These are phyloP conservation scores for Bos javanicus DNA, from an alignment of 2,113 vertebrate genomes.

Conservation along the genomic window DNA sequence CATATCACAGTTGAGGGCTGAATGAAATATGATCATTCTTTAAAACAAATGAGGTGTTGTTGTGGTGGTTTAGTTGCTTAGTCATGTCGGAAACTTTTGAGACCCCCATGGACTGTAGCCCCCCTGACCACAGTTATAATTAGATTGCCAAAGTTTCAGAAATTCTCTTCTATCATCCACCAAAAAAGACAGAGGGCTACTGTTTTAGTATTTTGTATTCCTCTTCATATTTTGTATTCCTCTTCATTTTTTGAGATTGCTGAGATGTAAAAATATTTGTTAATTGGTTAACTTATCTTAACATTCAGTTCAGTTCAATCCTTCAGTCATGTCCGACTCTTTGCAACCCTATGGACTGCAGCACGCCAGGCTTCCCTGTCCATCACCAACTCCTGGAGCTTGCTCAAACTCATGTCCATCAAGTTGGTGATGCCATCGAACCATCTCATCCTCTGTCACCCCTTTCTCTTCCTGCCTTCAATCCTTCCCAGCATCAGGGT, in stretches of 20 bases:
- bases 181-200: neutral
- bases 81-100: neutral
- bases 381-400: neutral
- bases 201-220: neutral
- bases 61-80: neutral
- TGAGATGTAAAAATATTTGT: neutral
- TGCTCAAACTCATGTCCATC: neutral
- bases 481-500: neutral
- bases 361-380: neutral
- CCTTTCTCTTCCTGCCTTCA: neutral
- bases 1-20: neutral
- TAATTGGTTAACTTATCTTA: neutral
- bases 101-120: neutral
- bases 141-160: neutral
- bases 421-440: neutral
- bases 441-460: neutral
- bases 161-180: neutral
- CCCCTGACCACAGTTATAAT: neutral
- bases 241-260: neutral
- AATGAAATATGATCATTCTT: neutral
- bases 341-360: neutral
- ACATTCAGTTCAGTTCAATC: neutral
- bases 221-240: neutral
- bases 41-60: neutral
- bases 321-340: neutral